phyloP scores from a whole-genome alignment of 1,140 invertebrate genomes.

The Meloidogyne floridensis region DNA sequence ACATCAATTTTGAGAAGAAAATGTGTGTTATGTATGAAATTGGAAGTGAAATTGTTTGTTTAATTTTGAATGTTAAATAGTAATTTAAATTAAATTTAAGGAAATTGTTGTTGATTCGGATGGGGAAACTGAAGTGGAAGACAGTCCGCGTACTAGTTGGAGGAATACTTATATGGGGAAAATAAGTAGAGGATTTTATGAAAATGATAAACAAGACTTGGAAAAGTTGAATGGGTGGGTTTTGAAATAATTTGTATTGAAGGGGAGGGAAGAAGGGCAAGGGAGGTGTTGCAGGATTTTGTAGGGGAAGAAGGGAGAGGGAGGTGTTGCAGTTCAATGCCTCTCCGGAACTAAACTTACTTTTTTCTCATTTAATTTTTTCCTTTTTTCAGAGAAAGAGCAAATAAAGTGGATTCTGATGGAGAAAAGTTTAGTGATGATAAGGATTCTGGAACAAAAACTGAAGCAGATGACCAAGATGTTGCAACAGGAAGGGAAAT shows the following conservation, averaged over 20 bases:
- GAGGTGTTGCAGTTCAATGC: no score
- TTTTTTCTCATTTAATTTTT: no score
- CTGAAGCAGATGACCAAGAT: not conserved
- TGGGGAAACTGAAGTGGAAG: not conserved
- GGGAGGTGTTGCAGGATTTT: no score
- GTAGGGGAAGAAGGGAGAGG: no score
- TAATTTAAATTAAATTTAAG: not conserved
- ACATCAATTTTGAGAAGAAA: not conserved
- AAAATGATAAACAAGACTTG: not conserved
- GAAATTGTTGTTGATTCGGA: not conserved
- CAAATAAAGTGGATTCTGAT: not conserved
- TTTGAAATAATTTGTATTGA: not conserved
- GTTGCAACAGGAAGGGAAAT: not conserved
- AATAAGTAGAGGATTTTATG: not conserved
- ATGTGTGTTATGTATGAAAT: not conserved
- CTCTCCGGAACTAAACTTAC: no score
- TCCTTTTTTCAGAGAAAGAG: not conserved
- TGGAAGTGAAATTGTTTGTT: not conserved
- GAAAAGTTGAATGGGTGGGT: not conserved
- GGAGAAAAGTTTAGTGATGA: not conserved
- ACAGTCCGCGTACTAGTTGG: not conserved
- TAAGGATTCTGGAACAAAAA: not conserved
- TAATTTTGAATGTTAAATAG: not conserved
- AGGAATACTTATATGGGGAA: not conserved
- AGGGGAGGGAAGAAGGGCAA: no score